Evolutionary conservation across 2,113 vertebrate species (phyloP), one percentile per base, ranked within the genome.

Genomic region (Rafetus swinhoei): DNA sequence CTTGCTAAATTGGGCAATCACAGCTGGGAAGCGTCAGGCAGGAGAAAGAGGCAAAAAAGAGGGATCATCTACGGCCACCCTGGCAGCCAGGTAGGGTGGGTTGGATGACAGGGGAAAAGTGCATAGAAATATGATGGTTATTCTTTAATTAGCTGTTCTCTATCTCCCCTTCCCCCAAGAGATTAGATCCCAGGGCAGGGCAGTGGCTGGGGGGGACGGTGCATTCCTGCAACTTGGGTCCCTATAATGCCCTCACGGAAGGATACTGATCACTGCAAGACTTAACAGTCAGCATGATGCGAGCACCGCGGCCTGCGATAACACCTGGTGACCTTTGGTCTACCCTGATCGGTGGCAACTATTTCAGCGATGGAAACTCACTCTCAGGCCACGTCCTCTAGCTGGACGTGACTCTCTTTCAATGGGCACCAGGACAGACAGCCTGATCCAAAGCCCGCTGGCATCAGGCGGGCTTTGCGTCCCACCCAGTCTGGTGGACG

Each of bases 101-200:
- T 55, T 29, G 32, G 39, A 65, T 19, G 21, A 39, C 16, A n/a
- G n/a, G 69, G 13, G 76, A 79, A 74, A 84, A 56, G 3, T 24
- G 18, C 25, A 39, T 5, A 19, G 54, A 79, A 65, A 93, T 84
- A 54, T 59, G 89, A 82, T 88, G 82, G 88, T 53, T 72, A 76
- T n/a, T 50, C 79, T 85, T 55, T 24, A 2, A 3, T 81, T 85
- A 87, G 57, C 54, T 87, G 56, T 50, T 39, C 82, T 81, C 92
- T 90, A 69, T 24, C 19, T 15, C 22, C 24, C 76, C 62, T 74
- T 90, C 52, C 18, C 35, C 69, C 77, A 81, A n/a, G 32, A 91
- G 93, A 84, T 87, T 24, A 80, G 83, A 87, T 72, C 32, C 39
- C 15, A n/a, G 56, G 90, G 84, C 11, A 50, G 87, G 72, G 87